A percentile compares a stretch with the other conserved stretches of the same genome.
phyloP scores from a whole-genome alignment of 2,797 vertebrate species.

The Sciaenops ocellatus region DNA sequence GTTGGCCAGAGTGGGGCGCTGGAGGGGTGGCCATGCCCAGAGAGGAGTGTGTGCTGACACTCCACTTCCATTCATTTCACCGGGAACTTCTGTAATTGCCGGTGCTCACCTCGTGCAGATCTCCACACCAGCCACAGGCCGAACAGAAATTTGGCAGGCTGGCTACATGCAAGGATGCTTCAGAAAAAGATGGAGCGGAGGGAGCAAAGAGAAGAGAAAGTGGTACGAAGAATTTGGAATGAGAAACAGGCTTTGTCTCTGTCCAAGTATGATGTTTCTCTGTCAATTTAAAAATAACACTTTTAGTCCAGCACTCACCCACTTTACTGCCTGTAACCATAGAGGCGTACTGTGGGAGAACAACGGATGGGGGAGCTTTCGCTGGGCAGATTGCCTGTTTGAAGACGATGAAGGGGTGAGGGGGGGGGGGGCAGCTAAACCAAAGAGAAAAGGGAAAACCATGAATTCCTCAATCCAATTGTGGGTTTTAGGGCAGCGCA shows the following conservation, averaged over 20 bases:
- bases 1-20: constrained; percentile 90
- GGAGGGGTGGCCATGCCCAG: constrained; percentile 87
- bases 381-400: constrained; percentile 74
- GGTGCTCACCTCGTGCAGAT: constrained; percentile 90
- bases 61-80: constrained; percentile 92
- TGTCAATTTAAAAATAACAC: constrained; percentile 99
- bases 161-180: constrained; percentile 81
- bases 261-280: constrained; percentile 93
- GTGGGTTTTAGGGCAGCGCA: constrained; percentile 90
- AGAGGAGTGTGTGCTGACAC: constrained; percentile 91
- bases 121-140: constrained; percentile 58
- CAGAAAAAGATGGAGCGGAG: constrained; percentile 87
- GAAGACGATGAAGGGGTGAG: constrained; percentile 54
- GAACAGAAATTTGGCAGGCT: constrained; percentile 68
- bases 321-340: constrained; percentile 69
- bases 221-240: constrained; percentile 74
- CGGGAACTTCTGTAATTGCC: constrained; percentile 92
- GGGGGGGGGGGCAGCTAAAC: constrained; percentile 63
- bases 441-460: constrained; percentile 86
- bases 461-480: constrained; percentile 97
- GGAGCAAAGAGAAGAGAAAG: constrained; percentile 82
- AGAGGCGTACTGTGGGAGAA: constrained; percentile 55
- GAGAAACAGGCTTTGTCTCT: constrained; percentile 77
- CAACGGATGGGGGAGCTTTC: constrained; percentile 51
- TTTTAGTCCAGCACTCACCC: constrained; percentile 87